Evolutionary conservation across 2,888 invertebrate species (phyloP).

Genomic region (Pammene aurita): DNA sequence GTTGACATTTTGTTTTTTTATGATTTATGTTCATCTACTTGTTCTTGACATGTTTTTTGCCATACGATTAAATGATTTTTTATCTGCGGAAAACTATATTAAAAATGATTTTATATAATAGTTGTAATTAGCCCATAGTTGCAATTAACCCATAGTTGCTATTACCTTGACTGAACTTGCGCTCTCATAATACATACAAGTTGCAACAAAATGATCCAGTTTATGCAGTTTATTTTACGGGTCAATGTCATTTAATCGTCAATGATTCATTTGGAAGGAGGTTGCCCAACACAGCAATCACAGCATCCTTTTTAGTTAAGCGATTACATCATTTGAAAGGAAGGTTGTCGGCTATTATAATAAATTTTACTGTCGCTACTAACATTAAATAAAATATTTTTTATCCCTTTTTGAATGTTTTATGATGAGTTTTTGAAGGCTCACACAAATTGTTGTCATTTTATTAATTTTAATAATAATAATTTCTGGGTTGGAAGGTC

Average conservation of each 20-base stretch:
- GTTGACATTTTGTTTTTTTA: too few species aligned
- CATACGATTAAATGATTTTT: too few species aligned
- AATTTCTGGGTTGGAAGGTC: too few species aligned
- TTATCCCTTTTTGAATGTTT: background rate
- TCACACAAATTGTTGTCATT: too few species aligned
- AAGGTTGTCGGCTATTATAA: constrained; percentile 12
- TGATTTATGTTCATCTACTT: too few species aligned
- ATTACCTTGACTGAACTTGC: background rate
- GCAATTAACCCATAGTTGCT: too few species aligned
- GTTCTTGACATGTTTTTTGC: too few species aligned
- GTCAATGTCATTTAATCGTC: background rate
- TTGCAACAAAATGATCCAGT: background rate
- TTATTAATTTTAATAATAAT: too few species aligned
- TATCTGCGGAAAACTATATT: too few species aligned
- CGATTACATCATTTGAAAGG: constrained; percentile 22
- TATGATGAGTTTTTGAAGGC: background rate
- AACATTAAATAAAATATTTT: background rate
- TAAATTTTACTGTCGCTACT: background rate
- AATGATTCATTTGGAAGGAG: constrained; percentile 4
- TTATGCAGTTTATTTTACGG: background rate
- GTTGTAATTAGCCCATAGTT: too few species aligned
- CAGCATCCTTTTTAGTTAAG: constrained; percentile 9
- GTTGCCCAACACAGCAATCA: constrained; percentile 6
- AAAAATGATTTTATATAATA: too few species aligned
- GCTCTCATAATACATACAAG: background rate